A percentile compares a stretch with the other conserved stretches of the same genome.
phyloP scores from a whole-genome alignment of 1,140 invertebrate species.

The Melanaphis sacchari region DNA sequence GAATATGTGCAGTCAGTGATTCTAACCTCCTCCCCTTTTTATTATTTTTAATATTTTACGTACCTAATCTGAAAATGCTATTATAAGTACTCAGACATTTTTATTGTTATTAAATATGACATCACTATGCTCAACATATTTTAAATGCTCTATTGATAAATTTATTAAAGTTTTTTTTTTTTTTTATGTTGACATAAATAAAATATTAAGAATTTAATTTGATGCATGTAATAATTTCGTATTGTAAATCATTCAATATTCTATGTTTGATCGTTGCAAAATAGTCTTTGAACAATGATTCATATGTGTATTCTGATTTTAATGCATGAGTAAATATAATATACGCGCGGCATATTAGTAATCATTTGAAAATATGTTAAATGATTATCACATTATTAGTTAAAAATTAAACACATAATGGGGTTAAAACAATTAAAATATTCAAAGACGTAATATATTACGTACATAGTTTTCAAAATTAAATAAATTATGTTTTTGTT shows the following conservation, averaged over 20 bases:
- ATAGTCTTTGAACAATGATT: background rate
- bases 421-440: background rate
- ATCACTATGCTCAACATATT: background rate
- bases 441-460: too few species aligned
- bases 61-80: background rate
- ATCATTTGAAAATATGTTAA: too few species aligned
- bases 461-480: too few species aligned
- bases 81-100: too few species aligned
- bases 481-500: too few species aligned
- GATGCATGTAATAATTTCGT: too few species aligned
- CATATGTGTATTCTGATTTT: background rate
- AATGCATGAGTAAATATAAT: background rate
- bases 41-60: background rate
- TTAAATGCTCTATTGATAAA: background rate
- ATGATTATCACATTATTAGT: background rate
- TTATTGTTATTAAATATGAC: too few species aligned
- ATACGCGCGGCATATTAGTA: too few species aligned
- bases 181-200: background rate
- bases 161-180: accelerated
- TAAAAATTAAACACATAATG: background rate
- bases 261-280: background rate
- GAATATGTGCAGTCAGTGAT: too few species aligned
- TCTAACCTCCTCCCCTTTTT: too few species aligned
- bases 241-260: background rate
- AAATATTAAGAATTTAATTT: background rate